A percentile compares a stretch with the other conserved stretches of the same genome.
Evolutionary conservation across 2,888 invertebrate species (phyloP).

Genomic region (Sinopyrophorus schimmeli): DNA sequence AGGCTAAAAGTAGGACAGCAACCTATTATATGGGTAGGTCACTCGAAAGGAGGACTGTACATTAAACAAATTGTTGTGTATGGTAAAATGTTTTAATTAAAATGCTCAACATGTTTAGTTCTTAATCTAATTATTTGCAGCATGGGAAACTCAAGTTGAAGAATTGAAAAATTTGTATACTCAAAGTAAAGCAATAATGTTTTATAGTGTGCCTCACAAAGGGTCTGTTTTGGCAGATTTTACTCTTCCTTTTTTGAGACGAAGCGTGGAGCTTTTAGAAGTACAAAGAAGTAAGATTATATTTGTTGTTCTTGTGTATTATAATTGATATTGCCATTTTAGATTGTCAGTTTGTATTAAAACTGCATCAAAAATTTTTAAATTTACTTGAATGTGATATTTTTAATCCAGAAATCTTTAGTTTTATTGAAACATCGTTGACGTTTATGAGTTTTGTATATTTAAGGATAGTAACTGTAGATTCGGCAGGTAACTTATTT

Average conservation of each 20-base stretch:
- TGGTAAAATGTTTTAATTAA: slow-evolving; percentile 54
- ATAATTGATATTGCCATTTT: slow-evolving; percentile 39
- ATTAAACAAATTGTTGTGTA: slow-evolving; percentile 81
- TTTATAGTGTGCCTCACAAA: slow-evolving; percentile 85
- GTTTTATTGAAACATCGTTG: slow-evolving; percentile 77
- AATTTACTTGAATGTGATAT: slow-evolving; percentile 59
- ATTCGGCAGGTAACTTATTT: slow-evolving; percentile 78
- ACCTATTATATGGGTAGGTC: slow-evolving; percentile 84
- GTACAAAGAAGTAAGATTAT: slow-evolving; percentile 70
- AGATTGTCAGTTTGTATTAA: slow-evolving; percentile 72
- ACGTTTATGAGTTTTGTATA: slow-evolving; percentile 76
- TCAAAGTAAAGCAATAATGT: slow-evolving; percentile 69
- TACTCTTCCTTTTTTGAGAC: slow-evolving; percentile 71
- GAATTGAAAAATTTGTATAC: slow-evolving; percentile 58
- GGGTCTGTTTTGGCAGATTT: slow-evolving; percentile 79
- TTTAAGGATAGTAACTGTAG: slow-evolving; percentile 73
- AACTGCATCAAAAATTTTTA: slow-evolving; percentile 67
- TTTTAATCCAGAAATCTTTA: slow-evolving; percentile 65
- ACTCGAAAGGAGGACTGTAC: slow-evolving; percentile 86
- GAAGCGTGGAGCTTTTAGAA: slow-evolving; percentile 78
- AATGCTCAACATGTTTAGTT: too few relatives aligned
- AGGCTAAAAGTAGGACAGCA: slow-evolving; percentile 70
- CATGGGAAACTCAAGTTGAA: slow-evolving; percentile 57
- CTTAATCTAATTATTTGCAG: slow-evolving; percentile 42
- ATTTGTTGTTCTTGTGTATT: not conserved